Conservation (phyloP, 2,797 vertebrate genomes). For the Semotilus atromaculatus region DNA sequence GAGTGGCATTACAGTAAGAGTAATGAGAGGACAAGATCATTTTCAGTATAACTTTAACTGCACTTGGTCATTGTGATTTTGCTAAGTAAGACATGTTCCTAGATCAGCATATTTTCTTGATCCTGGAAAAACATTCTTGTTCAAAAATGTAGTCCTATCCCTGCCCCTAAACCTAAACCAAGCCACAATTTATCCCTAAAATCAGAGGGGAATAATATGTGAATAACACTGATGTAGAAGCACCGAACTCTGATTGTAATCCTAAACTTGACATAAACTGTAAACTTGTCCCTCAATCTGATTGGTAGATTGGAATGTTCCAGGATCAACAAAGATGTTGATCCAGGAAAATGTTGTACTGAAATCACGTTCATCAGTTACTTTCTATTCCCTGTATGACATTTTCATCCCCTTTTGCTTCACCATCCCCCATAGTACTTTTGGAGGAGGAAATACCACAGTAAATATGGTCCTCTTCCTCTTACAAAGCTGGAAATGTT, state of each 20-base stretch:
- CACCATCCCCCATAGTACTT: slow-evolving; percentile 43
- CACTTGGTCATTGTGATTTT: not conserved
- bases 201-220: not conserved
- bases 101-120: too few species aligned
- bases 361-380: not conserved
- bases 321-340: not conserved
- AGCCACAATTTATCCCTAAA: not conserved
- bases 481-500: slow-evolving; percentile 37
- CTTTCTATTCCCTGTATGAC: slow-evolving; percentile 36
- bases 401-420: slow-evolving; percentile 44
- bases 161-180: not conserved
- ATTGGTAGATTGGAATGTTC: not conserved
- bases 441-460: slow-evolving; percentile 60
- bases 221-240: not conserved
- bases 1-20: slow-evolving; percentile 35
- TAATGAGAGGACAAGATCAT: slow-evolving; percentile 39
- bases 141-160: not conserved
- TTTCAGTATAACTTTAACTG: slow-evolving; percentile 24
- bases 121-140: not conserved
- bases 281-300: not conserved
- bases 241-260: too few species aligned
- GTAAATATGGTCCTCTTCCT: slow-evolving; percentile 53
- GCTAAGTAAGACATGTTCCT: not conserved
- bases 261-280: too few species aligned
- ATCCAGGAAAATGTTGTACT: too few species aligned